Evolutionary conservation across 2,113 vertebrate species (phyloP), one percentile per base, ranked within the genome.

Genomic region (Amphiprion percula): DNA sequence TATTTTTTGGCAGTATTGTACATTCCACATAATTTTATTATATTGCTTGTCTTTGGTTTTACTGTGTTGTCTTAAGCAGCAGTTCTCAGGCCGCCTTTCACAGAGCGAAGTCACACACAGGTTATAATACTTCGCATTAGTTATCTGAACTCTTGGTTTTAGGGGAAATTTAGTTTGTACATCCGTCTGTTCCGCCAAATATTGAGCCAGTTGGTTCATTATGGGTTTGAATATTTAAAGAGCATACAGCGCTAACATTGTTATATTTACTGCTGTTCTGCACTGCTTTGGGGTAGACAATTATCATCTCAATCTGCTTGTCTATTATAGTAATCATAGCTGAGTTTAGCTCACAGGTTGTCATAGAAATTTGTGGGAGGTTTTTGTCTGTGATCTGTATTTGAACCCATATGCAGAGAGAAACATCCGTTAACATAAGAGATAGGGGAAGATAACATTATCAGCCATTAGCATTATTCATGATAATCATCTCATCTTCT

Each of bases 401-500:
- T 59, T 28, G 41, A 39, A 56, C 41, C 28, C 37, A 15, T 9
- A 12, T n/a, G 63, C 46, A 39, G 28, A 21, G 23, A 77, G 19
- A 8, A 59, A 47, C 28, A 28, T 65, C 28, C 52, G 62, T 41
- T 52, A 26, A 19, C 54, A 33, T 41, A 61, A 78, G 24, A 76
- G 60, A 80, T 6, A 55, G 3, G 49, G 37, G 5, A 56, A 67
- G 63, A 71, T 77, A 73, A 65, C 61, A 78, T 72, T 66, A 68
- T 65, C 21, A 24, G n/a, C 17, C 44, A 65, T 87, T 79, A 85
- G 61, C 69, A 66, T 76, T 62, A 67, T 83, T 83, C 56, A 62
- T 61, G 46, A 75, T 88, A 78, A 79, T 82, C 47, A 75, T 80
- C 81, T 52, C 52, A 12, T 79, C 74, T 76, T 46, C 49, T 71